phyloP scores from a whole-genome alignment of 2,113 vertebrate species.

The Andinoacara biseriatus region DNA sequence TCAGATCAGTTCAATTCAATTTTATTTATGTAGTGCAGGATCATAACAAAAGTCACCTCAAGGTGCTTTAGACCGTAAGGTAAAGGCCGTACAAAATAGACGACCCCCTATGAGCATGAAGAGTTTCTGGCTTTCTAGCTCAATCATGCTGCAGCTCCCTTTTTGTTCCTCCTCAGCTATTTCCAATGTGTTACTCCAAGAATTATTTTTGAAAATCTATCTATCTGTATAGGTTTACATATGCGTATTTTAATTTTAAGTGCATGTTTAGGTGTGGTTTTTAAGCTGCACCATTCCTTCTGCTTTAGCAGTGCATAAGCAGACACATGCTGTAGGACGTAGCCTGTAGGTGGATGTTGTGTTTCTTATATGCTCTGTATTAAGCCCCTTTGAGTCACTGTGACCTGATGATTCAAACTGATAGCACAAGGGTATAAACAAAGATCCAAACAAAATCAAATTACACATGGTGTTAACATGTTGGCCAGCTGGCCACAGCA shows the following conservation, averaged over 20 bases:
- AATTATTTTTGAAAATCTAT: neutral
- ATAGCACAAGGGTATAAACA: constrained; percentile 27
- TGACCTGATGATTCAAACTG: constrained; percentile 48
- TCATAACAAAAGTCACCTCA: too few relatives aligned
- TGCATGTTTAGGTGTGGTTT: neutral
- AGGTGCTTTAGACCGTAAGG: too few relatives aligned
- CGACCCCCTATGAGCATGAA: too few relatives aligned
- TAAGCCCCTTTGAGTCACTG: constrained; percentile 38
- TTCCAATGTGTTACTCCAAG: neutral
- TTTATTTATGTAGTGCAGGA: too few relatives aligned
- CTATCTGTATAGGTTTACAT: neutral
- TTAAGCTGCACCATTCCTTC: neutral
- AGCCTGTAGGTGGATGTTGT: constrained; percentile 34
- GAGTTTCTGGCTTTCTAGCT: too few relatives aligned
- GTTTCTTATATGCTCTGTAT: constrained; percentile 40
- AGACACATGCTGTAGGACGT: neutral
- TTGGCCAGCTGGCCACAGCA: neutral
- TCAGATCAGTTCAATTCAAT: too few relatives aligned
- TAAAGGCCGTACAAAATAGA: neutral
- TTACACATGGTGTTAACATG: constrained; percentile 11
- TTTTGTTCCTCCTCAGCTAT: too few relatives aligned
- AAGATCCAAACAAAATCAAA: constrained; percentile 30
- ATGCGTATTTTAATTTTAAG: neutral
- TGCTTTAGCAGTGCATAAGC: neutral
- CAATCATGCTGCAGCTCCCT: too few relatives aligned